Evolutionary conservation across 2,113 vertebrate genomes (phyloP).

Genomic region (Thomomys bottae): DNA sequence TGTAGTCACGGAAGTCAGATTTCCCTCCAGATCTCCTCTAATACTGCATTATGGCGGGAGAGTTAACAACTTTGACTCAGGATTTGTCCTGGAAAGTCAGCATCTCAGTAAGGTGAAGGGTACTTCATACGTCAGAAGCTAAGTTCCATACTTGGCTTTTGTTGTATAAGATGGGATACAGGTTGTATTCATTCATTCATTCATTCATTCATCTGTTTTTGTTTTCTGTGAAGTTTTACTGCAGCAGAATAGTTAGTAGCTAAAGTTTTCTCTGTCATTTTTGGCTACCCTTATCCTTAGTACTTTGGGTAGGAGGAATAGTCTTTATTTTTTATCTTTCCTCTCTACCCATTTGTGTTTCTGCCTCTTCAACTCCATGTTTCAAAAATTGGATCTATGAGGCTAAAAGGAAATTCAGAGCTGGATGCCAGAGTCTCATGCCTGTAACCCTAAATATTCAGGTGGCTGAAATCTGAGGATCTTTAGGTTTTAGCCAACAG

Average conservation of each 20-base stretch:
- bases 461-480: no score
- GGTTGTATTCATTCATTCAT: no score
- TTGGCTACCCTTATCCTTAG: neutral
- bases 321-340: neutral
- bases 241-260: no score
- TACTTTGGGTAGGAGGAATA: neutral
- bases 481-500: no score
- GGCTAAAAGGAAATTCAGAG: neutral
- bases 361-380: neutral
- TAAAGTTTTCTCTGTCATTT: neutral
- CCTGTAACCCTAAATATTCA: no score
- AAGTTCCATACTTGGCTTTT: neutral
- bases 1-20: no score
- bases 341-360: neutral
- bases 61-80: no score
- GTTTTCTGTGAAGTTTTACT: neutral
- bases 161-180: neutral
- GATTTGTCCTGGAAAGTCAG: neutral
- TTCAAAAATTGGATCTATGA: neutral
- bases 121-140: neutral
- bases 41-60: no score
- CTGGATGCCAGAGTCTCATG: no score
- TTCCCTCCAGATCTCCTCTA: neutral
- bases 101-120: neutral
- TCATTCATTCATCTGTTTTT: no score